Evolutionary conservation across 2,797 vertebrate genomes (phyloP).

Genomic region (Melanotaenia nigrans): DNA sequence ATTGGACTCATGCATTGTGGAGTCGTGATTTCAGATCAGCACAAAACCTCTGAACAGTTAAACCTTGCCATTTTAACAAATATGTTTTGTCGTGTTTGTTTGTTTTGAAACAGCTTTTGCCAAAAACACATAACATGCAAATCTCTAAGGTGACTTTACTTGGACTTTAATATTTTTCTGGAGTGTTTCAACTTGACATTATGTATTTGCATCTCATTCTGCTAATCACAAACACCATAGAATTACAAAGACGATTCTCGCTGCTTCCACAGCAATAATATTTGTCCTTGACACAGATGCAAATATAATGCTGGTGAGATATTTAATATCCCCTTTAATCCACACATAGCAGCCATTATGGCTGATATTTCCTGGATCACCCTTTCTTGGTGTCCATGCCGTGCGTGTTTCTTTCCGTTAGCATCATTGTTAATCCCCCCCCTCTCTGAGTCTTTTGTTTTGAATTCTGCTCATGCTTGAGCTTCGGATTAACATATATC

Average conservation of each 20-base stretch:
- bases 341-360: constrained; percentile 41
- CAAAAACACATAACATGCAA: background rate
- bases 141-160: background rate
- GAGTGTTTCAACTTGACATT: background rate
- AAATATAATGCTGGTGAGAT: constrained; percentile 42
- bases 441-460: constrained; percentile 55
- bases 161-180: background rate
- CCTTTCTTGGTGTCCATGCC: constrained; percentile 32
- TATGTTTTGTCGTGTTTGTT: background rate
- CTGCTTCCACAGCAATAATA: constrained; percentile 21
- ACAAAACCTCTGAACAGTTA: background rate
- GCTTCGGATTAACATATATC: constrained; percentile 75
- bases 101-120: background rate
- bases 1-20: background rate
- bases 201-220: background rate
- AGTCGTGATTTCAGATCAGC: background rate
- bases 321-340: constrained; percentile 51
- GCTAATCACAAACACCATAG: background rate
- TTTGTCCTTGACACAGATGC: constrained; percentile 63
- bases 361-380: constrained; percentile 45
- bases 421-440: constrained; percentile 59
- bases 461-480: constrained; percentile 69
- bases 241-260: constrained; percentile 2
- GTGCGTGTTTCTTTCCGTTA: constrained; percentile 64
- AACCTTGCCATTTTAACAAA: background rate